phyloP scores from a whole-genome alignment of 2,888 invertebrate species.

The Adelognathus sp. region DNA sequence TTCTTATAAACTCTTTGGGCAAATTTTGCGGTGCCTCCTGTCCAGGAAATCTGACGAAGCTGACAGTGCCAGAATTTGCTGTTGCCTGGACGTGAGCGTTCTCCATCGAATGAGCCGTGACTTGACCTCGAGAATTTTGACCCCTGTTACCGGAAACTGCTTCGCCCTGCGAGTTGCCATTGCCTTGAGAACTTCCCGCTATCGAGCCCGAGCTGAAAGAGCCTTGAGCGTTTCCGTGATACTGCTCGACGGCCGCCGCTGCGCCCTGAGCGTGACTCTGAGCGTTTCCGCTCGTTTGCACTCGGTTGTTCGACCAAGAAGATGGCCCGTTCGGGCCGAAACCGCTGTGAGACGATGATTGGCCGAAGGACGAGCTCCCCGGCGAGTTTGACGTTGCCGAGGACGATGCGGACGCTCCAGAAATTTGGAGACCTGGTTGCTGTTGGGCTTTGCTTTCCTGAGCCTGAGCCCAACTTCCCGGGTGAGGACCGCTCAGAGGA shows the following conservation, averaged over 20 bases:
- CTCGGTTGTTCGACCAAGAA: constrained; percentile 66
- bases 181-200: constrained; percentile 62
- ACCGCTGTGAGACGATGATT: constrained; percentile 67
- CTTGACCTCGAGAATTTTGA: constrained; percentile 63
- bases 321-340: constrained; percentile 63
- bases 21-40: constrained; percentile 48
- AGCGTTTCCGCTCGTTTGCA: constrained; percentile 66
- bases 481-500: constrained; percentile 37
- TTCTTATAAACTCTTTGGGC: constrained; percentile 64
- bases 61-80: constrained; percentile 65
- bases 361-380: constrained; percentile 66
- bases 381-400: constrained; percentile 63
- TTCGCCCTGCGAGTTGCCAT: constrained; percentile 64
- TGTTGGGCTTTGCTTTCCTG: background rate
- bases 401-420: constrained; percentile 67
- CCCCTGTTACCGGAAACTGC: constrained; percentile 65
- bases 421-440: constrained; percentile 59
- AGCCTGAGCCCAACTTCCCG: constrained; percentile 47
- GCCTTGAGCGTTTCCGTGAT: constrained; percentile 62
- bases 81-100: constrained; percentile 61
- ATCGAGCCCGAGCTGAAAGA: constrained; percentile 67
- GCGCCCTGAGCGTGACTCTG: constrained; percentile 68
- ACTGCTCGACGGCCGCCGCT: constrained; percentile 65
- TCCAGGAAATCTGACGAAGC: constrained; percentile 59
- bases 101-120: constrained; percentile 63